Percentiles rank a stretch among this genome's conserved stretches.
Evolutionary conservation across 2,113 vertebrate genomes (phyloP).

Genomic region (Apodemus sylvaticus): DNA sequence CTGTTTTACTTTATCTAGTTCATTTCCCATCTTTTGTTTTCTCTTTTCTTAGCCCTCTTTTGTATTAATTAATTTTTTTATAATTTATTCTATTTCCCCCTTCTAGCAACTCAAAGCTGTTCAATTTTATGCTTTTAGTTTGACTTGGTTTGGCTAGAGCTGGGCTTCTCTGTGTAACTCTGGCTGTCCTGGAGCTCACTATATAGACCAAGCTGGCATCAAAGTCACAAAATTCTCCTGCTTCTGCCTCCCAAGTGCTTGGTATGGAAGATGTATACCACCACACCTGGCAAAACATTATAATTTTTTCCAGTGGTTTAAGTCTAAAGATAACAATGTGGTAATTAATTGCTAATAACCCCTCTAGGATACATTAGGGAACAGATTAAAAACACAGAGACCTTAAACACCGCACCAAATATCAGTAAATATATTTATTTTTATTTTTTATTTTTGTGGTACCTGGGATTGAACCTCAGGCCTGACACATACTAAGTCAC

Average conservation of each 20-base stretch:
- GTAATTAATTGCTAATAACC: slow-evolving; percentile 1
- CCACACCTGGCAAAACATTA: not conserved
- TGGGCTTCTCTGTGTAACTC: not conserved
- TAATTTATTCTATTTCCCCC: not conserved
- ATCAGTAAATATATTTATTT: not conserved
- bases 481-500: too few relatives aligned
- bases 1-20: not conserved
- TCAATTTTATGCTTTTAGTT: not conserved
- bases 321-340: not conserved
- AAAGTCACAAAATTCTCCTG: not conserved
- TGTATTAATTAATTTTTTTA: slow-evolving; percentile 34
- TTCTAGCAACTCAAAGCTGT: not conserved
- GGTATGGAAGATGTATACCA: not conserved
- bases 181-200: not conserved
- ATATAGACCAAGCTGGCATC: not conserved
- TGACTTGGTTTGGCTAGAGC: not conserved
- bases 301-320: not conserved
- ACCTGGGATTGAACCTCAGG: not conserved
- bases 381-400: not conserved
- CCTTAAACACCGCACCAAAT: not conserved
- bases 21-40: not conserved
- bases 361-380: not conserved
- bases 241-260: not conserved
- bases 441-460: not conserved
- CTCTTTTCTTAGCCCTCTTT: slow-evolving; percentile 11